Evolutionary conservation across 2,797 vertebrate genomes (phyloP).

Genomic region (Spinus pinus): DNA sequence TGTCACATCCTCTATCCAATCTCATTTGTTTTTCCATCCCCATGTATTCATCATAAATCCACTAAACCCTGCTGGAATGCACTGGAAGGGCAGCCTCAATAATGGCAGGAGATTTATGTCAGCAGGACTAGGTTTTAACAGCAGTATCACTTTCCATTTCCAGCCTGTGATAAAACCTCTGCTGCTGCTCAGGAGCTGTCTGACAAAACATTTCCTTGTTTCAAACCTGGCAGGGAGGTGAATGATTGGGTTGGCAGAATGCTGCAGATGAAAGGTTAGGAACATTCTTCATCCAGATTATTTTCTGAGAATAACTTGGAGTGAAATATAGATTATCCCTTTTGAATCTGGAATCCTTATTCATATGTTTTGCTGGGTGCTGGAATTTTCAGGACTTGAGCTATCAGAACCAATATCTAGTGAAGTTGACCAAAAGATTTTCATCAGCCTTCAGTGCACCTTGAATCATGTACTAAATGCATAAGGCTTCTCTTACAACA

Average conservation of each 20-base stretch:
- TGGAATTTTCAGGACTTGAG: background rate
- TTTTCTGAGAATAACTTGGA: background rate
- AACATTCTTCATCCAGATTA: background rate
- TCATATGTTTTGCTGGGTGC: background rate
- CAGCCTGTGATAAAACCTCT: conserved; percentile 27
- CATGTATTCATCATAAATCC: conserved; percentile 21
- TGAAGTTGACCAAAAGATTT: background rate
- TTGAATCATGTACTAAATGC: background rate
- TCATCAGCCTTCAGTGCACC: background rate
- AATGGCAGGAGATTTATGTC: conserved; percentile 22
- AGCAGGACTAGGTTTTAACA: background rate
- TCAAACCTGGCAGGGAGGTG: background rate
- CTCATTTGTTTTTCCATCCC: conserved; percentile 42
- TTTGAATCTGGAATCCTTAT: background rate
- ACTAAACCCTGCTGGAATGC: background rate
- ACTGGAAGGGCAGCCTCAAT: conserved; percentile 18
- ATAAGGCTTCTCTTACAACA: background rate
- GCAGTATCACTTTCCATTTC: conserved; percentile 26
- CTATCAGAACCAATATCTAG: background rate
- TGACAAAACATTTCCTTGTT: conserved; percentile 35
- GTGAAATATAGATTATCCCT: background rate
- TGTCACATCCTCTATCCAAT: background rate
- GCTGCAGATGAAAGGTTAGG: background rate
- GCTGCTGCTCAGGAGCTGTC: background rate
- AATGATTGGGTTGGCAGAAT: background rate